phyloP scores from a whole-genome alignment of 2,888 invertebrate genomes.

The Dermolepida albohirtum region DNA sequence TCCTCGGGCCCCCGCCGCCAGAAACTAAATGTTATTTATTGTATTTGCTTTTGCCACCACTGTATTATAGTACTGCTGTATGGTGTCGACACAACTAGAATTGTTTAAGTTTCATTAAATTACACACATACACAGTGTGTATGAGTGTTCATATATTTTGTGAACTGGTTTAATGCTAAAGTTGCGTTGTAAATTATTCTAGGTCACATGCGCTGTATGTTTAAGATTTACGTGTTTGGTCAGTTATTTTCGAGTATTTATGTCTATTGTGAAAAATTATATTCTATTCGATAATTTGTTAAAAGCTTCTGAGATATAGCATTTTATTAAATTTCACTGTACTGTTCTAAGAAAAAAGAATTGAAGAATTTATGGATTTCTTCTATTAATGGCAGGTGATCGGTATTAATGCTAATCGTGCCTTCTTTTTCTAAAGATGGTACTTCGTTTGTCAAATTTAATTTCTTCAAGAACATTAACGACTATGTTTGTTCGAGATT shows the following conservation, averaged over 20 bases:
- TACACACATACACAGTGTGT: constrained; percentile 33
- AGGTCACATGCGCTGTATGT: constrained; percentile 6
- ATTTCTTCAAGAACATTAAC: too few species aligned
- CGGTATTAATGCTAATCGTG: too few species aligned
- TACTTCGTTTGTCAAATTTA: too few species aligned
- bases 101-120: constrained; percentile 56
- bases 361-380: too few species aligned
- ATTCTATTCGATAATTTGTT: background rate
- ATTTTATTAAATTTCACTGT: too few species aligned
- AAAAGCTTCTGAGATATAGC: too few species aligned
- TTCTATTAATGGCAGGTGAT: too few species aligned
- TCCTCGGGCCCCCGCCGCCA: constrained; percentile 49
- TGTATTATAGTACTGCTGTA: constrained; percentile 51
- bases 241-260: constrained; percentile 4
- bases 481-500: too few species aligned
- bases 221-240: constrained; percentile 25
- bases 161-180: constrained; percentile 27
- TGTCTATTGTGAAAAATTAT: background rate
- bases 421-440: too few species aligned
- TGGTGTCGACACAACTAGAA: constrained; percentile 42
- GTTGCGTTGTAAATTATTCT: constrained; percentile 28
- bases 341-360: too few species aligned
- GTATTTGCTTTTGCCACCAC: constrained; percentile 52
- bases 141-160: background rate
- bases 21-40: constrained; percentile 55